Percentiles rank a stretch among this genome's conserved stretches.
These are phyloP conservation scores for Acrocera orbiculus DNA, from an alignment of 2,888 invertebrate genomes.

Conservation along the genomic window DNA sequence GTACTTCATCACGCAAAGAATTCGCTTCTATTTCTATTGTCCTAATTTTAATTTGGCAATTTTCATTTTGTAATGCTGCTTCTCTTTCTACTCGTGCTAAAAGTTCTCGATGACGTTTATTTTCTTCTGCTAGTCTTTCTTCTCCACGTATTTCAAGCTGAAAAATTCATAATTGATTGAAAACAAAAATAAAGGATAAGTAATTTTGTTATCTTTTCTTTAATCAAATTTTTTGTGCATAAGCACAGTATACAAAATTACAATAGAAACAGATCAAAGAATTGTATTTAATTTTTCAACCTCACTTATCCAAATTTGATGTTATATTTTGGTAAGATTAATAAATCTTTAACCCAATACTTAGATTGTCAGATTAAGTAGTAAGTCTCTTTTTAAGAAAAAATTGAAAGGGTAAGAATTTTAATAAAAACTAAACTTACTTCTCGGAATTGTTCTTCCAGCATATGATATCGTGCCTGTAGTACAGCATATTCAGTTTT, in stretches of 20 bases:
- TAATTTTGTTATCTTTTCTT: too few species aligned
- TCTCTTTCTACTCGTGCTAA: conserved; percentile 71
- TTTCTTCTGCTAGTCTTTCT: conserved; percentile 62
- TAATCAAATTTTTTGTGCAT: too few species aligned
- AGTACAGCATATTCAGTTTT: conserved; percentile 87
- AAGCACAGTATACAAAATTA: too few species aligned
- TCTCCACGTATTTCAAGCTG: conserved; percentile 59
- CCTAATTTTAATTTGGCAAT: conserved; percentile 52
- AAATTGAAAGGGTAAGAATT: too few species aligned
- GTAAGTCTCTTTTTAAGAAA: too few species aligned
- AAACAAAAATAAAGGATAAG: background rate
- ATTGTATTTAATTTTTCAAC: too few species aligned
- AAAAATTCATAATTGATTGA: conserved; percentile 10
- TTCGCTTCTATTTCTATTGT: conserved; percentile 49
- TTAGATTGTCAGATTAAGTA: too few species aligned
- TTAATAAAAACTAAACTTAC: conserved; percentile 27
- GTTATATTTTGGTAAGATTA: too few species aligned
- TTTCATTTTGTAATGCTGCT: conserved; percentile 58
- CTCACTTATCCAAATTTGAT: too few species aligned
- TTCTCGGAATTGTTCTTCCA: conserved; percentile 66
- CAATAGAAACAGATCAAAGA: too few species aligned
- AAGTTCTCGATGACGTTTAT: conserved; percentile 67
- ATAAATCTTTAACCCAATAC: too few species aligned
- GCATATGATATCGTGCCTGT: conserved; percentile 75
- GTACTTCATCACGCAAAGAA: conserved; percentile 44